These are phyloP conservation scores for Dynastes hyllus DNA, from an alignment of 2,888 invertebrate genomes.

Conservation along the genomic window DNA sequence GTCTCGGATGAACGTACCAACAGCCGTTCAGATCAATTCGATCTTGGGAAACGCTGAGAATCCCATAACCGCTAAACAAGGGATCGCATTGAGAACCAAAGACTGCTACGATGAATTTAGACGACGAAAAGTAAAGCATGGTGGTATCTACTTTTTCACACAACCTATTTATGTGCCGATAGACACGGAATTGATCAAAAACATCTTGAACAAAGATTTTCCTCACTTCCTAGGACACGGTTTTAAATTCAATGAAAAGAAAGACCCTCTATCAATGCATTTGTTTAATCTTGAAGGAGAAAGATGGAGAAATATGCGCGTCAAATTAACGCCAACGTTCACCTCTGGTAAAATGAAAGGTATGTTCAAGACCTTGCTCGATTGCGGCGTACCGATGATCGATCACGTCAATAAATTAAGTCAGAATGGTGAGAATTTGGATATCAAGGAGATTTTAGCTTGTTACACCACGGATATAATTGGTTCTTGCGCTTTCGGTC, in stretches of 20 bases:
- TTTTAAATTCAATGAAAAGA: slow-evolving; percentile 69
- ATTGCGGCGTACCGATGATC: slow-evolving; percentile 28
- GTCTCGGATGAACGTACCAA: background rate
- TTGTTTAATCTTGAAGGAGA: slow-evolving; percentile 54
- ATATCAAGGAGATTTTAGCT: slow-evolving; percentile 72
- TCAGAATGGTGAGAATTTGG: slow-evolving; percentile 54
- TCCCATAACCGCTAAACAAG: background rate
- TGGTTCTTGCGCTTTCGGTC: slow-evolving; percentile 76
- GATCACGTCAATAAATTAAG: slow-evolving; percentile 13
- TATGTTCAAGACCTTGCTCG: slow-evolving; percentile 56
- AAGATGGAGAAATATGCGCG: slow-evolving; percentile 55
- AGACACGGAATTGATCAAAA: slow-evolving; percentile 61
- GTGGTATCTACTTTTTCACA: slow-evolving; percentile 26
- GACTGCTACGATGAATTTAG: slow-evolving; percentile 12
- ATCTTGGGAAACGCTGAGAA: slow-evolving; percentile 16
- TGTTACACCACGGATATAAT: slow-evolving; percentile 77
- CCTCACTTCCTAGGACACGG: slow-evolving; percentile 67
- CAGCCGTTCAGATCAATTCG: background rate
- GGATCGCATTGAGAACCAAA: background rate
- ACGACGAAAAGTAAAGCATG: slow-evolving; percentile 15
- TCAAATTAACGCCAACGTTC: slow-evolving; percentile 57
- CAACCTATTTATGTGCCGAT: slow-evolving; percentile 15
- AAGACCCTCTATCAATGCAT: slow-evolving; percentile 62
- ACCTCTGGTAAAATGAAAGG: slow-evolving; percentile 58
- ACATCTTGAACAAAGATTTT: slow-evolving; percentile 54